Percentiles rank a stretch among this genome's conserved stretches.
phyloP scores from a whole-genome alignment of 2,113 vertebrate genomes.

The Turdus rufiventris region DNA sequence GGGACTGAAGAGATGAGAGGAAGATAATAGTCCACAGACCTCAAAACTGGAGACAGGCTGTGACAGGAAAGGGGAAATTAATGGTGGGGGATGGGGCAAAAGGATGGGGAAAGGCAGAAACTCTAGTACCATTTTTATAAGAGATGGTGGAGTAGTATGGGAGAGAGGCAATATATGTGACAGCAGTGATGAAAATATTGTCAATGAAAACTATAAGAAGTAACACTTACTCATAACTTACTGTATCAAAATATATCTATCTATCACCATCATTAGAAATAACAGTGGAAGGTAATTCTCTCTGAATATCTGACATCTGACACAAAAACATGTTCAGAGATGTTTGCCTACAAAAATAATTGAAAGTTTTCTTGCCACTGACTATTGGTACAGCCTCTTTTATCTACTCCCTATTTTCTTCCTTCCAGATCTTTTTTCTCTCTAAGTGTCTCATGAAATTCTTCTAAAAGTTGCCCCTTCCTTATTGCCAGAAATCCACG shows the following conservation, averaged over 20 bases:
- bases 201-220: not conserved
- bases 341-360: not conserved
- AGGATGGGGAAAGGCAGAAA: not conserved
- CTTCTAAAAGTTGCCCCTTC: not conserved
- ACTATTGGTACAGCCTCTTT: not conserved
- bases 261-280: not conserved
- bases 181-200: not conserved
- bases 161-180: not conserved
- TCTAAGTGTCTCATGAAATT: not conserved
- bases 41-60: not conserved
- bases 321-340: not conserved
- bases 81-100: not conserved
- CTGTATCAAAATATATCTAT: not conserved
- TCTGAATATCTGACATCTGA: not conserved
- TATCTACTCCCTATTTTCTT: not conserved
- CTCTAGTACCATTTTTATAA: not conserved
- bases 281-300: not conserved
- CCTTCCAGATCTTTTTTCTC: not conserved
- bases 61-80: not conserved
- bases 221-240: not conserved
- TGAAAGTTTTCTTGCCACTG: not conserved
- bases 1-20: not conserved
- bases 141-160: not conserved
- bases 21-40: not conserved
- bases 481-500: not conserved